Base-by-base conservation (phyloP, 2,888 invertebrate genomes). In the Scaptodrosophila latifasciaeformis region DNA sequence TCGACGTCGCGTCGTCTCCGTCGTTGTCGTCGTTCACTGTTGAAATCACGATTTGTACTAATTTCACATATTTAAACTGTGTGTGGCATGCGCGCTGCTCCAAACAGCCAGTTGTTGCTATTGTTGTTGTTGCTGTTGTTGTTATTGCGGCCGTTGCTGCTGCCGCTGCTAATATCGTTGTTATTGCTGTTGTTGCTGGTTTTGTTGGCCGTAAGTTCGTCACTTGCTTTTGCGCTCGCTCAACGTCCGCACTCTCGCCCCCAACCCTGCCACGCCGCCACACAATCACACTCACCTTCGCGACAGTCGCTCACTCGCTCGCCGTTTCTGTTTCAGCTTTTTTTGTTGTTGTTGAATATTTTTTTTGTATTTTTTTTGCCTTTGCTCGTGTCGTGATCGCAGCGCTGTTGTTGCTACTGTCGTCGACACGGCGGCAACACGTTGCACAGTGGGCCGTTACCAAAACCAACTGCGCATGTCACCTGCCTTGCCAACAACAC, bases 41-140 rank as follows among this genome's bases (percentile, higher is more conserved):
- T 82, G 85, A 85, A 85, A 85, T 85, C 85, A 85, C 85, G 85
- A 85, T 83, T 84, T 85, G 86, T 85, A 85, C 85, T 85, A 85
- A 85, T 85, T 85, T 85, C 82, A 84, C 79, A 82, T 84, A 83
- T 83, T 84, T 84, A 82, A 81, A 82, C 80, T 84, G 83, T 83
- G 83, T 83, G 83, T 84, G 85, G 85, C 85, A 84, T 83, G 85
- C 82, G 81, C 82, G 79, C 80, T 77, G 80, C 66, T 72, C 71
- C 71, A 72, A 79, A 71, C 67, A 67, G 65, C 56, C 80, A 75
- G 65, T 44, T 59, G 63, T 47, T 59, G 63, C 12, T 66, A 57
- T 18, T 60, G 62, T 13, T 51, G 54, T 10, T 56, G 59, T 10
- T 51, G 49, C 10, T 54, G 70, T 18, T 62, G 67, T 35, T 54